Base-by-base conservation (phyloP, 2,888 invertebrate species). In the Ceramica pisi region DNA sequence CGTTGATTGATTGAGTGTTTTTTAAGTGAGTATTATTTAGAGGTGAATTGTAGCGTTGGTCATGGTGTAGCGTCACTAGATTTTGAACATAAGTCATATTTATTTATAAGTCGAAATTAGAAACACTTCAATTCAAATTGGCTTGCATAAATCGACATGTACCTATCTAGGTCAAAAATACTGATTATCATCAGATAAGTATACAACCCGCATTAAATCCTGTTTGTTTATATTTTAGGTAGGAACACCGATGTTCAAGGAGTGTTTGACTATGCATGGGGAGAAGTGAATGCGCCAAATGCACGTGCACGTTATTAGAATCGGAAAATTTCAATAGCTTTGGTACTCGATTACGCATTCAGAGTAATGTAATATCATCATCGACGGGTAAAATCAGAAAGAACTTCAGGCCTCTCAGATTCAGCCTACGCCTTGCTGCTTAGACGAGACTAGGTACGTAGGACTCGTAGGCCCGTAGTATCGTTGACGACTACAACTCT, bases 281-380 rank as follows among this genome's bases (percentile, higher is more conserved):
- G 76, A 38, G 69, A 69, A 75, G 67, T 71, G 69, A 80, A 80
- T 74, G 44, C 79, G 75, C 71, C 56, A 83, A 85, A 83, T 78
- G 78, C 84, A 85, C 83, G 84, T 84, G 86, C 75, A 74, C 44
- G 75, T 31, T 74, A 67, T 69, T 64, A 26, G 38, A 75, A 80
- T 60, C 23, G 26, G 53, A 79, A 50, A 19, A 35, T 64, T 67
- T 75, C 71, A 79, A 72, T 68, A 48, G 68, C 21, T 69, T 71
- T 53, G 50, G 69, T 82, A 71, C 51, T 74, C 63, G 53, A 51
- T 69, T 51, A 69, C 50, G 26, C 31, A 56, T 78, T 81, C 48
- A 63, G 63, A 70, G 61, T 56, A 55, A 50, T 56, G 56, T 77
- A 72, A 77, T 69, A 44, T 44, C 19, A 19, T 21, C 41, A 50